These are phyloP conservation scores for Kobus ellipsiprymnus DNA, from an alignment of 2,113 vertebrate species.

Conservation along the genomic window DNA sequence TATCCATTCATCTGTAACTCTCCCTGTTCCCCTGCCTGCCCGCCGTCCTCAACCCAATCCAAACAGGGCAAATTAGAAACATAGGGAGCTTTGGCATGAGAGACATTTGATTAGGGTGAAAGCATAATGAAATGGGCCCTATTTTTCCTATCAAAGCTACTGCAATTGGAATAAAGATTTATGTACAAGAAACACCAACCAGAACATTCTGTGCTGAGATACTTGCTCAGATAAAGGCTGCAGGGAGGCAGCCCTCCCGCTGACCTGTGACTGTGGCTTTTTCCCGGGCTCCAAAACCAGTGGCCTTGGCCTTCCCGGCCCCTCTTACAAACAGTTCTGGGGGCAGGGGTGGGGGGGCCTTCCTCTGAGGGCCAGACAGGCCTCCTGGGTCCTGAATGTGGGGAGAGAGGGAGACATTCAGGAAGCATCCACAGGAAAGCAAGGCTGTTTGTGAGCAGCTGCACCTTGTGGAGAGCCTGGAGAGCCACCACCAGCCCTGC, in stretches of 20 bases:
- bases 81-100: background rate
- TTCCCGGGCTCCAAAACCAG: background rate
- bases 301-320: background rate
- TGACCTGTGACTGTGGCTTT: constrained; percentile 4
- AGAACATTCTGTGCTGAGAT: constrained; percentile 67
- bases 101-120: constrained; percentile 12
- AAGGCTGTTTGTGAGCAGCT: background rate
- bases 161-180: constrained; percentile 55
- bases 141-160: constrained; percentile 46
- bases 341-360: background rate
- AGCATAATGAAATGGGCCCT: constrained; percentile 10
- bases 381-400: background rate
- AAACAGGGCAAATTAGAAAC: constrained; percentile 9
- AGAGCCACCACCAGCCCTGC: background rate
- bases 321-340: background rate
- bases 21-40: background rate
- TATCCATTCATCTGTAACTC: background rate
- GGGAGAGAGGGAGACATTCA: background rate
- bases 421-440: background rate
- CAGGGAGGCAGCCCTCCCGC: background rate
- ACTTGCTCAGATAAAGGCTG: constrained; percentile 40
- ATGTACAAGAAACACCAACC: constrained; percentile 59
- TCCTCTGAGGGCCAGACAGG: background rate
- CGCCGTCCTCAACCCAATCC: background rate
- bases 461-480: background rate